Percentiles rank a stretch among this genome's conserved stretches.
phyloP scores from a whole-genome alignment of 2,888 invertebrate genomes.

The Galeruca laticollis region DNA sequence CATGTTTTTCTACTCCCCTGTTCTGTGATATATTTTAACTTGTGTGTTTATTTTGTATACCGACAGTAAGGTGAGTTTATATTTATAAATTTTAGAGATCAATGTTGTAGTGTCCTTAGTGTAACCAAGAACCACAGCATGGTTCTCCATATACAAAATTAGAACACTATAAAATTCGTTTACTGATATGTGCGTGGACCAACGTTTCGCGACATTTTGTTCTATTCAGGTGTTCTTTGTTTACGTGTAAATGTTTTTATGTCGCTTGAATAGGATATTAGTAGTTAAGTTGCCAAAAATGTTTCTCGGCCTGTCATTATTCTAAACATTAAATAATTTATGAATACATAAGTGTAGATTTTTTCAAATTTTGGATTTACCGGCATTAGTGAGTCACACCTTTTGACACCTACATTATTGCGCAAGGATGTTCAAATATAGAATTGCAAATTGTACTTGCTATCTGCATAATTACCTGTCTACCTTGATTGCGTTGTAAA shows the following conservation, averaged over 20 bases:
- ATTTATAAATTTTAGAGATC: slow-evolving; percentile 15
- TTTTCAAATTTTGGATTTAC: not conserved
- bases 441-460: slow-evolving; percentile 11
- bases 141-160: slow-evolving; percentile 18
- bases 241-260: slow-evolving; percentile 23
- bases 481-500: slow-evolving; percentile 6
- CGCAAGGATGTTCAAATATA: slow-evolving; percentile 24
- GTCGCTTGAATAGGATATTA: not conserved
- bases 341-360: not conserved
- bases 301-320: not conserved
- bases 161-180: slow-evolving; percentile 4
- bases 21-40: slow-evolving; percentile 50
- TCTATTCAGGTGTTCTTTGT: slow-evolving; percentile 20
- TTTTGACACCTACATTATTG: slow-evolving; percentile 20
- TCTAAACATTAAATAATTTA: not conserved
- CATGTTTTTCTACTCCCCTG: slow-evolving; percentile 47
- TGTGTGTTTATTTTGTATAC: slow-evolving; percentile 41
- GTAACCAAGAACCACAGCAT: slow-evolving; percentile 1
- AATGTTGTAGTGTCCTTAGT: slow-evolving; percentile 8
- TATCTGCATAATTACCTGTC: slow-evolving; percentile 2
- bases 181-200: slow-evolving; percentile 9
- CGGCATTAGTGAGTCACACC: slow-evolving; percentile 20
- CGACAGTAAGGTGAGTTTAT: slow-evolving; percentile 36
- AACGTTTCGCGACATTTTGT: slow-evolving; percentile 15
- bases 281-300: slow-evolving; percentile 17